Evolutionary conservation across 1,140 invertebrate genomes (phyloP), one percentile per base, ranked within the genome.

Genomic region (Drosophila ironensis): DNA sequence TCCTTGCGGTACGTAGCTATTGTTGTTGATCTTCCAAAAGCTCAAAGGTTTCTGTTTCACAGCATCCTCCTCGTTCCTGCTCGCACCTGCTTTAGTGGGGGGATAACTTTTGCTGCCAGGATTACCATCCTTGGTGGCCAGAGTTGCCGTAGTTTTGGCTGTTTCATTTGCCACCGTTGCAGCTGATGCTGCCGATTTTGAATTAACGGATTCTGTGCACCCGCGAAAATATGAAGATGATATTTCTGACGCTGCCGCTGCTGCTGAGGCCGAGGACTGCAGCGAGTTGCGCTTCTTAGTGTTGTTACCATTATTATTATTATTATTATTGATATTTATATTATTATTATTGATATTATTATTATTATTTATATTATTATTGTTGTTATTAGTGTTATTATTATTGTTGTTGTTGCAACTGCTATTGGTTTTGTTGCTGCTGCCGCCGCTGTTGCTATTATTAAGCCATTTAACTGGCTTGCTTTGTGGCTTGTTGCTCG

Each of bases 11-110:
- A n/a, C n/a, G n/a, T 88, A 61, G 11, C 30, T 33, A 12, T 61
- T 56, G 27, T 73, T 75, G 28, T 70, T 76, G 4, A 68, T 80
- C 33, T 81, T 87, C 82, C 80, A 87, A 25, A 81, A 87, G 19
- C 54, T 60, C 0, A 82, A 12, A 4, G 75, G 76, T 11, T 87
- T 75, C 47, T 87, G 76, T 17, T 75, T 50, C 2, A 8, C 5
- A 3, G 46, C n/a, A 16, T 22, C 25, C 20, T 25, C 40, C 27
- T 56, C 66, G n/a, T n/a, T n/a, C n/a, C n/a, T n/a, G n/a, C n/a
- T n/a, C n/a, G n/a, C n/a, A n/a, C n/a, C 1, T 0, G 14, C 14
- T 2, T 37, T 11, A 9, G 9, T n/a, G 3, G n/a, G 30, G 12
- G 30, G 30, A 17, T 33, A 14, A 4, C 25, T 48, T 1, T 6